Base-by-base conservation (phyloP, 2,797 vertebrate species). In the Ispidina lecontei region DNA sequence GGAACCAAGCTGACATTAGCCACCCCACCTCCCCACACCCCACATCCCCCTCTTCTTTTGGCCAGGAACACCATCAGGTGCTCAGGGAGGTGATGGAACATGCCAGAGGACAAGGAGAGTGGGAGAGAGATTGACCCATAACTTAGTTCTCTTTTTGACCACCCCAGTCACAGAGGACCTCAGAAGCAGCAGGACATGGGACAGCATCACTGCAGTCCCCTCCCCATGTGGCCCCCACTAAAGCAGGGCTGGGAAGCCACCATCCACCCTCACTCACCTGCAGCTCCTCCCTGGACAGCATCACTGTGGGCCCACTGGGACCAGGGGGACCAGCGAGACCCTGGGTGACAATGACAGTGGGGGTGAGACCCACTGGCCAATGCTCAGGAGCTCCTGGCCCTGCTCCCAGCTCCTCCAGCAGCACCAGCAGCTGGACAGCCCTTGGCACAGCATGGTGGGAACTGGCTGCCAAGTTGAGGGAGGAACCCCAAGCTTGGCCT, bases 301-400 rank as follows among this genome's bases (percentile, higher is more conserved):
- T 97, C 59, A 98, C 46, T 2, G 94, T 13, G 2, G 97, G 84
- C 59, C 98, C 98, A 0, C 97, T 97, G 64, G 96, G 98, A 54
- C 99, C 99, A 2, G 98, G 97, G n/a, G 94, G 75, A 3, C 99
- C 99, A 4, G 98, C 95, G 6, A 96, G 95, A 70, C 99, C 99
- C 99, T 99, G 88, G 78, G 86, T 76, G 85, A 80, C 84, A 93
- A 25, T 21, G 80, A 82, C 69, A 80, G 23, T 0, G 37, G 23
- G 4, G 41, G 26, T 54, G 77, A 23, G 3, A 11, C 19, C 16
- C 78, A 10, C 14, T 21, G 84, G 10, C 59, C 60, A 63, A 70
- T 58, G 46, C 65, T 67, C 54, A 5, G 0, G 13, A 35, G 59
- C 9, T 11, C 63, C 26, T 9, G 12, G 1, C 59, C 35, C 14